Base-by-base conservation (phyloP, 1,140 invertebrate species). In the Triops cancriformis region DNA sequence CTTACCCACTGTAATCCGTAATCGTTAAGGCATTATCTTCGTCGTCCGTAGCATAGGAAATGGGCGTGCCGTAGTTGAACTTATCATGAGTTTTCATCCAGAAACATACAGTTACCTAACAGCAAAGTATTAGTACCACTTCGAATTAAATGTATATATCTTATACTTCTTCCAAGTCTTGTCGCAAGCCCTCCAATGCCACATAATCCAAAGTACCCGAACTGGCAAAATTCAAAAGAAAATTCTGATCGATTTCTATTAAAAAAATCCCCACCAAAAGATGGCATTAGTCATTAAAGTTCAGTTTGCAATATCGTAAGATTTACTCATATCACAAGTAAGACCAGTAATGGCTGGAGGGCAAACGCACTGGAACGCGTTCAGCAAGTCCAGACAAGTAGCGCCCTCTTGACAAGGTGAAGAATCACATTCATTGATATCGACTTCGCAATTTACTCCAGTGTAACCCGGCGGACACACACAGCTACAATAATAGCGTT, bases 381-480 rank as follows among this genome's bases (percentile, higher is more conserved):
- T 78, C 6, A 85, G 93, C 73, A 93, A 74, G 79, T 90, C 88
- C 1, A 86, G 76, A 80, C 90, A 91, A 26, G 87, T 86, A 6
- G 84, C 83, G 51, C 86, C 86, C 18, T 80, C 79, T 73, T 83
- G 81, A 80, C 89, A 90, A 0, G 88, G 88, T 64, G 73, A 77
- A 82, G 79, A 83, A 10, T 91, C 91, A 85, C 94, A 96, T 84
- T 95, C 94, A 81, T 92, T 88, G 18, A 94, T 88, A 83, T 95
- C 93, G 41, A 88, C 84, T 80, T 94, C 91, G 84, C 94, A 96
- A 82, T 93, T 91, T 82, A 91, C 91, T 27, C 93, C 91, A 1
- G 93, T 94, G 84, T 96, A 99, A 45, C 98, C 98, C 81, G 95
- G 94, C 2, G 94, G 93, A 84, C 97, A 99, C 83, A 87, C 85